Evolutionary conservation across 2,888 invertebrate species (phyloP).

Genomic region (Tiphia femorata): DNA sequence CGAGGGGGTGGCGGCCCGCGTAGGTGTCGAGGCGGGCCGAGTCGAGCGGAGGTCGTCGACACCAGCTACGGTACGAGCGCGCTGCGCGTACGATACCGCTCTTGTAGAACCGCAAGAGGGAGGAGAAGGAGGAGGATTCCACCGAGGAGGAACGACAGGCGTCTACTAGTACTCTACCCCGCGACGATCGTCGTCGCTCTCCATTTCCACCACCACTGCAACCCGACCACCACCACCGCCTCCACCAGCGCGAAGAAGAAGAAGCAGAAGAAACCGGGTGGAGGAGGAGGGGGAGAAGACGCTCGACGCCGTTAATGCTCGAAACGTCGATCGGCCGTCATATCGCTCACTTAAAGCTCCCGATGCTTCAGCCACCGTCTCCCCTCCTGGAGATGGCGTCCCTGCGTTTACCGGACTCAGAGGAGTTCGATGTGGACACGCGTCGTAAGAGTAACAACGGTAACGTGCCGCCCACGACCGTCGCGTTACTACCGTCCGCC

Average conservation of each 20-base stretch:
- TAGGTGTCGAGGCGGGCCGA: slow-evolving; percentile 20
- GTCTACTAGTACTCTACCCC: too few species aligned
- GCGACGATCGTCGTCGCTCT: not conserved
- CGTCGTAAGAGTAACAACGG: slow-evolving; percentile 53
- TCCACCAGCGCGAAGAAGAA: not conserved
- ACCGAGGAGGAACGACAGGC: too few species aligned
- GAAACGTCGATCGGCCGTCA: slow-evolving; percentile 53
- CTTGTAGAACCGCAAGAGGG: too few species aligned
- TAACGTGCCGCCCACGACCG: slow-evolving; percentile 30
- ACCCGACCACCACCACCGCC: too few species aligned
- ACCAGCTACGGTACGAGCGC: too few species aligned
- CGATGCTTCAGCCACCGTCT: slow-evolving; percentile 66
- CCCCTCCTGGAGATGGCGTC: slow-evolving; percentile 69
- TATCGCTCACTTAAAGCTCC: slow-evolving; percentile 47
- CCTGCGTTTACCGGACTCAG: slow-evolving; percentile 69
- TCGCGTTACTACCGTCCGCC: slow-evolving; percentile 19
- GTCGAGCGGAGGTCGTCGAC: slow-evolving; percentile 35
- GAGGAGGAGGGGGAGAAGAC: not conserved
- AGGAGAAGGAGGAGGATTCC: not conserved
- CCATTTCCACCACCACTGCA: not conserved
- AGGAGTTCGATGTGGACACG: slow-evolving; percentile 67
- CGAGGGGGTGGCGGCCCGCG: slow-evolving; percentile 10
- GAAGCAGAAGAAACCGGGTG: slow-evolving; percentile 1
- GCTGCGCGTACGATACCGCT: too few species aligned
- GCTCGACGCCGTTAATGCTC: slow-evolving; percentile 42